Base-by-base conservation (phyloP, 2,797 vertebrate species). In the Dallia pectoralis region DNA sequence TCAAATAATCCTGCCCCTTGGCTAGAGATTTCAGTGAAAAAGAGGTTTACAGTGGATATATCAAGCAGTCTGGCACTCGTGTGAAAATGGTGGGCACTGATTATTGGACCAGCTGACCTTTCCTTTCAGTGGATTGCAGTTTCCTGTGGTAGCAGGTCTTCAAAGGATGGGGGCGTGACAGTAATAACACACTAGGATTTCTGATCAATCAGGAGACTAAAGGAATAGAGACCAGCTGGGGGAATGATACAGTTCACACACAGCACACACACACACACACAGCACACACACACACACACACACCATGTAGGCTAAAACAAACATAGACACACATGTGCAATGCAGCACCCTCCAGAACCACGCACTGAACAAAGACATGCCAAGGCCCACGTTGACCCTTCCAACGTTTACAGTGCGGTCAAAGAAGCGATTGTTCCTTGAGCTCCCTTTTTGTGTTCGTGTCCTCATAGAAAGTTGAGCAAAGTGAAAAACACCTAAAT, bases 81-180 rank as follows among this genome's bases (percentile, higher is more conserved):
- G 72, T 71, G 70, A 73, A 78, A 76, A 79, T 79, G 51, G 73
- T 74, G 72, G 77, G 78, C 49, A 77, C 25, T 69, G 72, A 67
- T 81, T 81, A 82, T 78, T 79, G 76, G 74, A 73, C 79, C 79
- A 78, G 76, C 77, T 81, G 82, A 82, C 79, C 81, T 79, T 76
- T 79, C 72, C 65, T 81, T 59, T n/a, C 22, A 62, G 70, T 33
- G 64, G 80, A 82, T 72, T 79, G 64, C 74, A 69, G 73, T 73
- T 82, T 81, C 81, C 81, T 81, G 75, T 67, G 66, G 80, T 69
- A 80, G 71, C 56, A 48, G 74, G 72, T 74, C 67, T 75, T 77
- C 80, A 70, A 78, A 70, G 71, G 71, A 62, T 30, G 51, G 59
- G 72, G 56, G 9, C 32, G 74, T 82, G 80, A 77, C 84, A 84